Conservation (phyloP, 2,797 vertebrate species). For the Mormyrops attenuatus region DNA sequence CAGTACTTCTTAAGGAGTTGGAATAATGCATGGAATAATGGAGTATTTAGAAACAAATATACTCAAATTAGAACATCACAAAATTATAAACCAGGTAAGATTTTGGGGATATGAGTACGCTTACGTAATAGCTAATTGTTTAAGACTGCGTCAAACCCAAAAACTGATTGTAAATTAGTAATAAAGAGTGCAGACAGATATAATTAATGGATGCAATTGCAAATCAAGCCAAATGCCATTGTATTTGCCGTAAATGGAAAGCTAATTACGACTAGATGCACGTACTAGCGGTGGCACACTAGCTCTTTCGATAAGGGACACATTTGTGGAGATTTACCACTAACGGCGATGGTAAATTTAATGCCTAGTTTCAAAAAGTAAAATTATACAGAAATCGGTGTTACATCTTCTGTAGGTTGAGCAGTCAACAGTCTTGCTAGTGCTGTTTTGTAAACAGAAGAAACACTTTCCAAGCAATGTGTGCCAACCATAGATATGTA, state of each 20-base stretch:
- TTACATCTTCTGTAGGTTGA: background rate
- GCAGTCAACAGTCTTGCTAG: background rate
- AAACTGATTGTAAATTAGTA: background rate
- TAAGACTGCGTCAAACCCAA: background rate
- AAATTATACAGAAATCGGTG: background rate
- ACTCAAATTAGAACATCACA: background rate
- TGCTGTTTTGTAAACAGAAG: background rate
- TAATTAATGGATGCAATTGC: background rate
- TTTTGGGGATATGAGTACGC: background rate
- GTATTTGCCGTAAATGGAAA: slow-evolving; percentile 7
- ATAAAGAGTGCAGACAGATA: background rate
- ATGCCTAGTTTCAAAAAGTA: background rate
- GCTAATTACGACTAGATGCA: slow-evolving; percentile 8
- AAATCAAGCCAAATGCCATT: background rate
- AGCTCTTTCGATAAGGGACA: background rate
- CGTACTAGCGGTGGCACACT: background rate
- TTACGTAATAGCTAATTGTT: background rate
- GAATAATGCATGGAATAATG: background rate
- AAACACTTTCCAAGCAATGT: background rate
- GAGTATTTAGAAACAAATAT: background rate
- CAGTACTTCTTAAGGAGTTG: background rate
- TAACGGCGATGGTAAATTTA: background rate
- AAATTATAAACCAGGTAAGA: background rate
- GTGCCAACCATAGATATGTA: background rate
- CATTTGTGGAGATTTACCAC: background rate